phyloP scores from a whole-genome alignment of 2,113 vertebrate species.

The Tachuris rubrigastra region DNA sequence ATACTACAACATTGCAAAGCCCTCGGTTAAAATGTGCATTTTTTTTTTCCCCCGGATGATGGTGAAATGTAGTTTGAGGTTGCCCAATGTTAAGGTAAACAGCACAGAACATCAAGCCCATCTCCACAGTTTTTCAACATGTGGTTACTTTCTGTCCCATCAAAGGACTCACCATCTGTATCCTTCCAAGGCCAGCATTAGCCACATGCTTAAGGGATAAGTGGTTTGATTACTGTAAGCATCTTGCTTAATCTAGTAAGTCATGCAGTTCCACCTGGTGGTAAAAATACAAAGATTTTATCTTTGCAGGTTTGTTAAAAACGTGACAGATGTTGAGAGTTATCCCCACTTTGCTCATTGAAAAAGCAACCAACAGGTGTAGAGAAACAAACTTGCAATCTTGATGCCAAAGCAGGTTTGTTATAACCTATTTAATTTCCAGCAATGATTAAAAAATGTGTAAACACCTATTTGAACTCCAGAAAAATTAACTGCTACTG shows the following conservation, averaged over 20 bases:
- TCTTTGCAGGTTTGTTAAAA: not conserved
- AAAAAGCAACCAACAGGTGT: not conserved
- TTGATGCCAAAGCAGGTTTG: not conserved
- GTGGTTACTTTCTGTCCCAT: not conserved
- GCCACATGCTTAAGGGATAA: not conserved
- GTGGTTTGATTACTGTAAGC: not conserved
- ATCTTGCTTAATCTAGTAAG: not conserved
- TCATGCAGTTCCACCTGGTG: not conserved
- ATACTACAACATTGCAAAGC: not conserved
- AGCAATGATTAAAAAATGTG: not conserved
- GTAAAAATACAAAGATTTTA: not conserved
- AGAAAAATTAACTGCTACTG: not conserved
- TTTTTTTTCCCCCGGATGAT: not conserved
- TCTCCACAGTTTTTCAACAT: not conserved
- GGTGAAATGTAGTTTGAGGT: not conserved
- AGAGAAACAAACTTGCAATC: not conserved
- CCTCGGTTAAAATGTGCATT: not conserved
- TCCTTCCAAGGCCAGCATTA: not conserved
- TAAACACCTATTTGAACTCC: not conserved
- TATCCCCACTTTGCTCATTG: not conserved
- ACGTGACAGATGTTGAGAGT: not conserved
- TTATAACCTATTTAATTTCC: not conserved
- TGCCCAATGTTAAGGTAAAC: not conserved
- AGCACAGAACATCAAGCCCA: not conserved
- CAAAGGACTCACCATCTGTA: not conserved